phyloP scores from a whole-genome alignment of 1,140 invertebrate species.

The Drosophila malerkotliana region DNA sequence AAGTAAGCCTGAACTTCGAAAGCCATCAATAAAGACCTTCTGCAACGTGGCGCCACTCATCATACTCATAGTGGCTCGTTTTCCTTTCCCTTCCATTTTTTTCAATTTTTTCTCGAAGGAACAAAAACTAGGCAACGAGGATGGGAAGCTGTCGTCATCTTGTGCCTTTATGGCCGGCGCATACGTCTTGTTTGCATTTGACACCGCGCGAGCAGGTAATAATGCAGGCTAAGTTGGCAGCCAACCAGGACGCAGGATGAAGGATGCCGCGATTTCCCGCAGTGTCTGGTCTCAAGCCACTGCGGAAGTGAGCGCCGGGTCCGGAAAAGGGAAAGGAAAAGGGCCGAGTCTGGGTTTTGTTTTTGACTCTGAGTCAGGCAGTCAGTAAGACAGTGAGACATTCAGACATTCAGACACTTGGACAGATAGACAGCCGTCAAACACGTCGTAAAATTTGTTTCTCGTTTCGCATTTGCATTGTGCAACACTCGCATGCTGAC shows the following conservation, averaged over 20 bases:
- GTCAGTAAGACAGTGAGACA: conserved; percentile 43
- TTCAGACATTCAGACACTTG: conserved; percentile 28
- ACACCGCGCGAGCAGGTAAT: conserved; percentile 70
- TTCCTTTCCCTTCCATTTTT: conserved; percentile 19
- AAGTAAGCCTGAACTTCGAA: neutral
- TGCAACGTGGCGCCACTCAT: conserved; percentile 33
- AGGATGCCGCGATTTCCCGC: conserved; percentile 35
- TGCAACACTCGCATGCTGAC: conserved; percentile 51
- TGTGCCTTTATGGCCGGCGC: conserved; percentile 70
- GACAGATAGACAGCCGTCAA: conserved; percentile 68
- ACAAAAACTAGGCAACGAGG: conserved; percentile 12
- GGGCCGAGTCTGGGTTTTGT: neutral
- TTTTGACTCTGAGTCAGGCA: conserved; percentile 7
- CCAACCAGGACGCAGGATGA: conserved; percentile 31
- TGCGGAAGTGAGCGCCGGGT: conserved; percentile 63
- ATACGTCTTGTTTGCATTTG: conserved; percentile 79
- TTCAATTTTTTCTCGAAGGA: neutral
- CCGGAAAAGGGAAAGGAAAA: conserved; percentile 7
- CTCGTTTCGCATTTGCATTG: conserved; percentile 79
- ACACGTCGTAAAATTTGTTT: conserved; percentile 81
- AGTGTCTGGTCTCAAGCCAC: conserved; percentile 8
- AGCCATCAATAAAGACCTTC: conserved; percentile 25
- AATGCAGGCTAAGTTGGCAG: conserved; percentile 51
- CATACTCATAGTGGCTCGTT: conserved; percentile 5
- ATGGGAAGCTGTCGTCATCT: conserved; percentile 48